Evolutionary conservation across 64 coral and sea anemone species (phyloP).

Genomic region (Hydrozoanthus tunicans): DNA sequence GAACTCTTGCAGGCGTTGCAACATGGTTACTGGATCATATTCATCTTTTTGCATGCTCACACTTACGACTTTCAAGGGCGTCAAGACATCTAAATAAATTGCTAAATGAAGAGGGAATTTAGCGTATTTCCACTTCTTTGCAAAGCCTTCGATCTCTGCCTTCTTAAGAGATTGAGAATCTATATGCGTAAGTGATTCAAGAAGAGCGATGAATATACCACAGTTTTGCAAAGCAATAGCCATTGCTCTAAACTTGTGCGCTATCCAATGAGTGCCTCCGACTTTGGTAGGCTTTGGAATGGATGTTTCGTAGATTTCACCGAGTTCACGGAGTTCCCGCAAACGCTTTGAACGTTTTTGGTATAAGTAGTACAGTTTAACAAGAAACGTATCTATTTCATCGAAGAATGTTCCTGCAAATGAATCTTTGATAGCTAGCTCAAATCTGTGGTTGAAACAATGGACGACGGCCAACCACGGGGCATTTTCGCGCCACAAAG

Average conservation of each 20-base stretch:
- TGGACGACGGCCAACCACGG: neutral
- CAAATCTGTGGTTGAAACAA: neutral
- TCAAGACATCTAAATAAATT: neutral
- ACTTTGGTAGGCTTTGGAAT: neutral
- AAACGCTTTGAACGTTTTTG: neutral
- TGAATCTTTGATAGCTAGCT: neutral
- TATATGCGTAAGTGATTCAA: neutral
- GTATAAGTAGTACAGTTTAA: neutral
- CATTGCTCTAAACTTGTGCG: neutral
- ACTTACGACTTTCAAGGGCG: neutral
- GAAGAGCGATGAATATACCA: neutral
- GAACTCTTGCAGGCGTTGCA: neutral
- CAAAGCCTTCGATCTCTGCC: neutral
- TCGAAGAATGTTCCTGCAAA: neutral
- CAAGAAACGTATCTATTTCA: neutral
- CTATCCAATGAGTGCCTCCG: neutral
- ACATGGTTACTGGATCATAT: neutral
- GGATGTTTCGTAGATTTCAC: neutral
- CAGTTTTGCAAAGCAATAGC: neutral
- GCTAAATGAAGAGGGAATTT: neutral
- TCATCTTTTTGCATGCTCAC: neutral
- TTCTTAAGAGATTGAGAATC: neutral
- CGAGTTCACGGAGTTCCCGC: neutral
- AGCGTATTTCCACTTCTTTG: neutral
- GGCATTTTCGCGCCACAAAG: neutral